phyloP scores from a whole-genome alignment of 2,113 vertebrate genomes.

The Spheniscus mendiculus region DNA sequence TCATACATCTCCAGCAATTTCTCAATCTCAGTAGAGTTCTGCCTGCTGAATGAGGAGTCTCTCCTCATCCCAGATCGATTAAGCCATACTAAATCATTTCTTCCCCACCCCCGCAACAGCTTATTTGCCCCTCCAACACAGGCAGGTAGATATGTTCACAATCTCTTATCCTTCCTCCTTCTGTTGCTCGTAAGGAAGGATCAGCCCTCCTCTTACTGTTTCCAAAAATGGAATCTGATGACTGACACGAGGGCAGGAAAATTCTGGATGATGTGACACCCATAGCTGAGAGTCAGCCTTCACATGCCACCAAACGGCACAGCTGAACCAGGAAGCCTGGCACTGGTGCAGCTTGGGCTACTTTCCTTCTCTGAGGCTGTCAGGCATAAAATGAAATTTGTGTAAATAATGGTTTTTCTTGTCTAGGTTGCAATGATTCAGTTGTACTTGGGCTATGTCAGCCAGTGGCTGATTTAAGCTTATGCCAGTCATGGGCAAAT shows the following conservation, averaged over 20 bases:
- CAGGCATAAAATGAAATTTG: not conserved
- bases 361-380: not conserved
- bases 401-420: not conserved
- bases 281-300: not conserved
- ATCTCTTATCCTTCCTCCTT: not conserved
- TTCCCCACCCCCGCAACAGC: fast-evolving
- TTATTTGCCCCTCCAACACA: not conserved
- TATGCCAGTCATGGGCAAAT: not conserved
- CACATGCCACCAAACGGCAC: not conserved
- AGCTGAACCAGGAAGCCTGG: not conserved
- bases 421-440: not conserved
- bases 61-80: conserved; percentile 38
- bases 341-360: not conserved
- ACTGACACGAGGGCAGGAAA: not conserved
- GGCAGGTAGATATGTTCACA: not conserved
- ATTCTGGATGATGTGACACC: not conserved
- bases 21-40: conserved; percentile 19
- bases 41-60: not conserved
- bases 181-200: not conserved
- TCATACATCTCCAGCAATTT: conserved; percentile 38
- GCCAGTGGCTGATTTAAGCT: not conserved
- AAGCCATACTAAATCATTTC: not conserved
- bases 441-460: not conserved
- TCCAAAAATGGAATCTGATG: not conserved
- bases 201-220: not conserved